Base-by-base conservation (phyloP, 2,888 invertebrate species). In the Eupithecia subumbrata region DNA sequence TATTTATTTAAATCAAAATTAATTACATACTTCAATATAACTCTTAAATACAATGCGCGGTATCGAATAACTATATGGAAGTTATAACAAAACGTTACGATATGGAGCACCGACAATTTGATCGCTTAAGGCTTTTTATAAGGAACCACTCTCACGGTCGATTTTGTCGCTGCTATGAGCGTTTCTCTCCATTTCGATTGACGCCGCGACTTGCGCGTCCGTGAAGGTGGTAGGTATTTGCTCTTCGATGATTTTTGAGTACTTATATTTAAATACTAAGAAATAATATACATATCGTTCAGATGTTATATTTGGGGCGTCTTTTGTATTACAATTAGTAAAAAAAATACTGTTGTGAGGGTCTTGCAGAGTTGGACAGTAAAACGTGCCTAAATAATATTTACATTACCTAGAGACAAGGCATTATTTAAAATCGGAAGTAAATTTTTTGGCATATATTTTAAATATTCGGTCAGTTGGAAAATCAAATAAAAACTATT, bases 1-100 rank as follows among this genome's bases (percentile, higher is more conserved):
- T 75, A 78, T 75, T 74, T 74, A 77, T 73, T 77, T 71, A 73
- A 75, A 75, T 70, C 73, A 73, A 43, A 75, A 75, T 75, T 73
- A 73, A 78, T 60, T 60, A 60, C 56, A 74, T 77, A 77, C 68
- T 74, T 71, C 64, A 69, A 76, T 71, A 76, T 68, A 74, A 74
- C 76, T 72, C 76, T 74, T 60, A 70, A 69, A 72, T 73, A 60
- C 48, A 72, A 64, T 66, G 48, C 30, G 69, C 45, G 73, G 25
- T 25, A 12, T 60, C 25, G 25, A 60, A 52, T n/a, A 52, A 22
- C 56, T 56, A 56, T 1, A 60, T 60, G 60, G 25, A 56, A n/a
- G 52, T 56, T 56, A 11, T 56, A 25, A 25, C 11, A 14, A 60
- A 60, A 60, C 25, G 25, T 25, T 60, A 14, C n/a, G 12, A 25